Conservation (phyloP, 2,113 vertebrate species). For the Mellivora capensis region DNA sequence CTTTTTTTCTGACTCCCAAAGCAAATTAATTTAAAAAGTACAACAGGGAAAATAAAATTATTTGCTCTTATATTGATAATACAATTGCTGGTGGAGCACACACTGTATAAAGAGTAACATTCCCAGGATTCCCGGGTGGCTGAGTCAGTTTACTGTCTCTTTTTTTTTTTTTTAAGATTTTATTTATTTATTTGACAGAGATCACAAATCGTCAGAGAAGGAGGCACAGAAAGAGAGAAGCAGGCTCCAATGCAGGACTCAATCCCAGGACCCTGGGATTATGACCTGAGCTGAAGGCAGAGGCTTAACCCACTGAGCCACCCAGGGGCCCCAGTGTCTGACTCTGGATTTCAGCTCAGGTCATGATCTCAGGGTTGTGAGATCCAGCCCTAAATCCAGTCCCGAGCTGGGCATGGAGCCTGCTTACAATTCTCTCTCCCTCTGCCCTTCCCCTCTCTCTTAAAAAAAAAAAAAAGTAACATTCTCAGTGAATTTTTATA, state of each 20-base stretch:
- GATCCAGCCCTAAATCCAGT: neutral
- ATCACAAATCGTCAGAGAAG: too few species aligned
- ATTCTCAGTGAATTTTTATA: neutral
- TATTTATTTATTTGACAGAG: too few species aligned
- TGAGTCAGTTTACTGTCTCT: neutral
- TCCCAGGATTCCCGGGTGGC: neutral
- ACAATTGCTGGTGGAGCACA: neutral
- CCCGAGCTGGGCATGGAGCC: neutral
- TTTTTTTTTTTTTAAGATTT: too few species aligned
- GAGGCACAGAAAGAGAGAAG: too few species aligned
- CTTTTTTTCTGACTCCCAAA: neutral
- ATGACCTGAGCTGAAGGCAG: too few species aligned
- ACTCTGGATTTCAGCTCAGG: neutral
- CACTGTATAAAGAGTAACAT: neutral
- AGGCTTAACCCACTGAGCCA: too few species aligned
- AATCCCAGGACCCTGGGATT: too few species aligned
- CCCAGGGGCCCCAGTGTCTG: too few species aligned
- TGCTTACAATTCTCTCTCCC: neutral
- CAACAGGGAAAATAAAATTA: neutral
- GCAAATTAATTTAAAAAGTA: constrained; percentile 6
- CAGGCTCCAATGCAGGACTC: too few species aligned
- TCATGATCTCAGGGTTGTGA: neutral
- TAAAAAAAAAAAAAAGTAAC: neutral
- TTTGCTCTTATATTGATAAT: neutral
- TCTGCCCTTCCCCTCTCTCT: neutral